Base-by-base conservation (phyloP, 2,888 invertebrate genomes). In the Habroteleia sp. region DNA sequence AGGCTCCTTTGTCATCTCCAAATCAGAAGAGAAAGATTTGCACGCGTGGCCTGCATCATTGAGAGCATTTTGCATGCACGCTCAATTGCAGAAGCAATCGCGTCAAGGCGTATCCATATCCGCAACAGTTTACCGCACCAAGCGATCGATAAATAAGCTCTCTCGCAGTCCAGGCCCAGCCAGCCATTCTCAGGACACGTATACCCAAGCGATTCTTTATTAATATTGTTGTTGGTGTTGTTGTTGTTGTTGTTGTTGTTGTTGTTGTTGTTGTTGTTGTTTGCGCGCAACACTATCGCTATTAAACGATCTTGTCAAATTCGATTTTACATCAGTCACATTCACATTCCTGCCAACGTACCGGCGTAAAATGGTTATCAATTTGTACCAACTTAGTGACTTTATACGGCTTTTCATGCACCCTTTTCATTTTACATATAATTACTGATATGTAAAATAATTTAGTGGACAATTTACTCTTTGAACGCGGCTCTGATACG, bases 61-160 rank as follows among this genome's bases (percentile, higher is more conserved):
- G 60, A 71, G 62, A 56, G 25, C 31, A 58, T 68, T 73, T 56
- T 7, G 54, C 52, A 42, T 71, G 46, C 37, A 68, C 63, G 73
- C 66, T 60, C 66, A 29, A 72, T 52, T 62, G 77, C 66, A 52
- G 68, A 63, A 68, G 63, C 60, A 69, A 65, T 74, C 63, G 68
- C 58, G 48, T 66, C 66, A 63, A 77, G 74, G 74, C 77, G 72
- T 74, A 74, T 72, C 71, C 77, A 63, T 72, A 69, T 62, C 60
- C 69, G 77, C 73, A 76, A 74, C 74, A 74, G 74, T 74, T 76
- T 74, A 66, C 76, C 73, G 41, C 68, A 42, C 50, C 52, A 29
- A 31, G 35, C 58, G 77, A 74, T 77, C 65, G 66, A 74, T 77
- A 71, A 71, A 77, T 74, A 77, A 77, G 71, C 66, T 44, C 58